Conservation (phyloP, 2,797 vertebrate species). For the Carcharodon carcharias region DNA sequence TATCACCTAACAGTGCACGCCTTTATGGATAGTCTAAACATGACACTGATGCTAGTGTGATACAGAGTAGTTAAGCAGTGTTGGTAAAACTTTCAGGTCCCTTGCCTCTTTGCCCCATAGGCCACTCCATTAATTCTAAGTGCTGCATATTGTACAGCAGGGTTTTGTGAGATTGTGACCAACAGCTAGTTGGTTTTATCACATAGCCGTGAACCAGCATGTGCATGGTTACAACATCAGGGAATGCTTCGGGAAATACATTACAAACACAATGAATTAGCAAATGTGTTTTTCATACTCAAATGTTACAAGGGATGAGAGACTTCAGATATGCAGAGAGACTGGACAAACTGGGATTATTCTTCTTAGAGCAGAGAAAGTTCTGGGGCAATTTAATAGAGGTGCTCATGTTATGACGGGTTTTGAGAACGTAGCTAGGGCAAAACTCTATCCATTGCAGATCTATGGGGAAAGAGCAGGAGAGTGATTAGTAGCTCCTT, state of each 20-base stretch:
- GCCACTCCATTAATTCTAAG: background rate
- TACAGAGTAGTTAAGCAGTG: background rate
- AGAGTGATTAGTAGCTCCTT: too few relatives aligned
- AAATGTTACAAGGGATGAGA: too few relatives aligned
- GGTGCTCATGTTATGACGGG: too few relatives aligned
- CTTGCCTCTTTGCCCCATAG: background rate
- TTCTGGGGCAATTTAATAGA: too few relatives aligned
- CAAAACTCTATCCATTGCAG: too few relatives aligned
- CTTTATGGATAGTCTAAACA: background rate
- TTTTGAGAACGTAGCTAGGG: too few relatives aligned
- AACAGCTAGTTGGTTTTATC: background rate
- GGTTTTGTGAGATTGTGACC: background rate
- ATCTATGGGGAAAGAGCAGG: too few relatives aligned
- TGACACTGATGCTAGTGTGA: background rate
- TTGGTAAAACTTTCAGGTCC: background rate
- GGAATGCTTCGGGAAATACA: background rate
- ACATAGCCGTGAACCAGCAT: background rate
- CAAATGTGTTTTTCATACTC: background rate
- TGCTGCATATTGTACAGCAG: background rate
- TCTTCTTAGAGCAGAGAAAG: too few relatives aligned
- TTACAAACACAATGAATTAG: background rate
- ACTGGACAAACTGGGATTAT: too few relatives aligned
- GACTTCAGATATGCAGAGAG: too few relatives aligned
- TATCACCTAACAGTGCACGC: background rate
- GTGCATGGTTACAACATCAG: background rate